Evolutionary conservation across 2,888 invertebrate genomes (phyloP), one percentile per base, ranked within the genome.

Genomic region (Volucella inanis): DNA sequence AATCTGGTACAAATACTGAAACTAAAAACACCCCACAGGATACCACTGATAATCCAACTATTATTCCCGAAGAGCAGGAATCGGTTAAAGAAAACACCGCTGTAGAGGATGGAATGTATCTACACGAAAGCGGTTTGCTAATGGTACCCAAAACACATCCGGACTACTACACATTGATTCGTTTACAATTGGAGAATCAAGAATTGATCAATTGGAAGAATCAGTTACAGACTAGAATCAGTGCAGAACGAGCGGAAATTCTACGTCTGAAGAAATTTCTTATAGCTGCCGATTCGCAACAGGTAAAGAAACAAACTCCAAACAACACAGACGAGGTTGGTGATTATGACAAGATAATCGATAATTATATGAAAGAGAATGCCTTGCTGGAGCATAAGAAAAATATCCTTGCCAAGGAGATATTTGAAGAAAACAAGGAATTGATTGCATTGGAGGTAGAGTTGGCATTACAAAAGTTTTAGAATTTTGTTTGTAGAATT

Each of bases 381-480:
- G 93, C 94, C 12, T 89, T 95, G 87, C 91, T 95, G 22, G 95
- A 95, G 91, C 94, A 95, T 90, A 95, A 95, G 90, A 94, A 94
- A 90, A 93, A 93, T 89, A 94, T 93, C 87, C 91, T 96, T 61
- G 94, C 95, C 64, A 94, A 94, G 88, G 95, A 95, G 89, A 94
- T 96, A 87, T 95, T 95, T 89, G 95, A 95, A 90, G 96, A 96
- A 89, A 93, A 94, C 87, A 94, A 95, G 62, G 94, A 95, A 18
- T 95, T 95, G 89, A 94, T 96, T 86, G 94, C 95, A 81, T 91
- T 96, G n/a, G 94, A 95, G 89, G 95, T 96, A 67, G 95, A 95
- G 88, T 90, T 95, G 50, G 94, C 89, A 3, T 87, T 92, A 88
- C 91, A 91, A 52, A 87, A 89, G 54, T 90, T 90, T 70, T 81